A percentile compares a stretch with the other conserved stretches of the same genome.
phyloP scores from a whole-genome alignment of 2,888 invertebrate species.

The Monopis laevigella region DNA sequence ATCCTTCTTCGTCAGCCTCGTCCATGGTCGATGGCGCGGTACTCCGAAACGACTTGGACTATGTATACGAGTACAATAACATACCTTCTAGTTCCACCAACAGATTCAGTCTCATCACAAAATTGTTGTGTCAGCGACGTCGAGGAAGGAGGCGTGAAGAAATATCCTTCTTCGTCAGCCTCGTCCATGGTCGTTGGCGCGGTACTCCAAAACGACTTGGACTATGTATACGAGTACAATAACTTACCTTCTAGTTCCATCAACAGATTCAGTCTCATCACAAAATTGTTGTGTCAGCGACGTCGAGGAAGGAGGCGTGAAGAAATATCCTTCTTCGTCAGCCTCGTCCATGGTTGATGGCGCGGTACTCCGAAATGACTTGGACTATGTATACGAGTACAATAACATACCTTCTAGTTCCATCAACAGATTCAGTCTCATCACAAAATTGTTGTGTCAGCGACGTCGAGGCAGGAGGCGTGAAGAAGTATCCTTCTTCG shows the following conservation, averaged over 20 bases:
- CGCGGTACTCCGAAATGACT: slow-evolving; percentile 73
- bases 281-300: slow-evolving; percentile 62
- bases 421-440: slow-evolving; percentile 47
- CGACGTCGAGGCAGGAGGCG: slow-evolving; percentile 38
- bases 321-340: slow-evolving; percentile 49
- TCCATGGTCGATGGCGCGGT: slow-evolving; percentile 44
- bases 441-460: slow-evolving; percentile 64
- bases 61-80: too few species aligned
- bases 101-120: slow-evolving; percentile 52
- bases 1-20: slow-evolving; percentile 42
- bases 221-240: too few species aligned
- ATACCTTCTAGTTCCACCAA: slow-evolving; percentile 46
- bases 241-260: slow-evolving; percentile 47
- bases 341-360: slow-evolving; percentile 42
- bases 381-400: too few species aligned
- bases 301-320: slow-evolving; percentile 38
- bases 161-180: slow-evolving; percentile 42
- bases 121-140: slow-evolving; percentile 58
- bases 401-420: too few species aligned
- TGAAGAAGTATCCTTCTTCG: slow-evolving; percentile 52
- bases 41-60: slow-evolving; percentile 79
- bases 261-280: slow-evolving; percentile 47
- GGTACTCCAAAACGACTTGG: slow-evolving; percentile 75
- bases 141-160: slow-evolving; percentile 43
- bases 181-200: slow-evolving; percentile 49